phyloP scores from a whole-genome alignment of 2,888 invertebrate genomes.

The Eilema griseolum region DNA sequence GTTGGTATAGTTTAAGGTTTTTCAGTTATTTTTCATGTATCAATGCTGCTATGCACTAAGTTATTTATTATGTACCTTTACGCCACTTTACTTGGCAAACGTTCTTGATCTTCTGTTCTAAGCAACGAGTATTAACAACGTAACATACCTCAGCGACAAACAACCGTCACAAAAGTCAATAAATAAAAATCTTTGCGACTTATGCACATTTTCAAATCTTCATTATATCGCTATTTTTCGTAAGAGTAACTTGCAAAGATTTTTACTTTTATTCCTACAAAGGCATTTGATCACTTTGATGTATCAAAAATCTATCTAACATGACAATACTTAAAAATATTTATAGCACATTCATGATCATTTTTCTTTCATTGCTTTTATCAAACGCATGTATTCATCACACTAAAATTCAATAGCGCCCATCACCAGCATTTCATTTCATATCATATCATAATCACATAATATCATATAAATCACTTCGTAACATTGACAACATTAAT shows the following conservation, averaged over 20 bases:
- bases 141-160: slow-evolving; percentile 44
- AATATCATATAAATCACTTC: not conserved
- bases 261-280: slow-evolving; percentile 50
- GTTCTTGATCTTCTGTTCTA: slow-evolving; percentile 36
- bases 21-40: slow-evolving; percentile 30
- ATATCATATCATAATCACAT: not conserved
- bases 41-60: slow-evolving; percentile 14
- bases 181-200: slow-evolving; percentile 58
- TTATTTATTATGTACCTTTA: slow-evolving; percentile 33
- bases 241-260: slow-evolving; percentile 50
- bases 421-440: not conserved
- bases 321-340: slow-evolving; percentile 11
- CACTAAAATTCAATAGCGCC: not conserved
- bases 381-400: not conserved
- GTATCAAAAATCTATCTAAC: slow-evolving; percentile 12
- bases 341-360: not conserved
- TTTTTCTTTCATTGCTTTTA: not conserved
- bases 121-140: slow-evolving; percentile 41
- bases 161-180: slow-evolving; percentile 45
- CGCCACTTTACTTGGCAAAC: slow-evolving; percentile 27
- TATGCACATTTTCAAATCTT: slow-evolving; percentile 34
- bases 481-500: not conserved
- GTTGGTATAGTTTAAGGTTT: slow-evolving; percentile 43
- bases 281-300: slow-evolving; percentile 27
- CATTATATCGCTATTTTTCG: slow-evolving; percentile 21